A percentile compares a stretch with the other conserved stretches of the same genome.
Evolutionary conservation across 2,797 vertebrate genomes (phyloP).

Genomic region (Gambusia yucatana): DNA sequence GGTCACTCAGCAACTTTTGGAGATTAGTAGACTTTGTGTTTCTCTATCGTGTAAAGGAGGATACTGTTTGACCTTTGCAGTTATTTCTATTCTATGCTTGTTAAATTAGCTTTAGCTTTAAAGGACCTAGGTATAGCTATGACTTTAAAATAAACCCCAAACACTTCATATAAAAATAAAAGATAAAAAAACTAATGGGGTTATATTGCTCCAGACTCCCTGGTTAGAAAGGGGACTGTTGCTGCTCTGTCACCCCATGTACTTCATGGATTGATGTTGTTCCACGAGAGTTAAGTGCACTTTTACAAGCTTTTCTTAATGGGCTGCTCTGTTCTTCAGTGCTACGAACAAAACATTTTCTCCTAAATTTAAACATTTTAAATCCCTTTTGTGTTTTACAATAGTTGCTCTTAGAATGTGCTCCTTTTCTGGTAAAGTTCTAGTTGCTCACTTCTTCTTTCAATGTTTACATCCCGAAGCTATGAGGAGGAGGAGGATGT

Average conservation of each 20-base stretch:
- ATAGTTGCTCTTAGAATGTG: background rate
- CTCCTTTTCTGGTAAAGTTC: background rate
- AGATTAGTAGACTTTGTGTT: background rate
- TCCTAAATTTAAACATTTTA: background rate
- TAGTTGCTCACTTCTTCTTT: background rate
- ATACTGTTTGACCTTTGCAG: background rate
- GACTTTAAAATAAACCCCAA: background rate
- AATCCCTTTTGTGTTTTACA: background rate
- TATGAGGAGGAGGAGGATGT: background rate
- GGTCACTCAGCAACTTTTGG: background rate
- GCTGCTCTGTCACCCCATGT: background rate
- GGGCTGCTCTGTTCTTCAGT: background rate
- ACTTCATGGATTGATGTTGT: conserved; percentile 4
- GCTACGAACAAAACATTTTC: background rate
- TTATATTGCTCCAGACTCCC: background rate
- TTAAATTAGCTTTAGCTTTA: too few relatives aligned
- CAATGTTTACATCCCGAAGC: background rate
- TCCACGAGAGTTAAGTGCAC: conserved; percentile 8
- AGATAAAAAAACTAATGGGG: background rate
- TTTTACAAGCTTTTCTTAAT: conserved; percentile 4
- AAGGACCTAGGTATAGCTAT: background rate
- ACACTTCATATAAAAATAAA: background rate
- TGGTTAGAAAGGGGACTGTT: background rate
- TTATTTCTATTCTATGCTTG: background rate
- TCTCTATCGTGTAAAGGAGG: conserved; percentile 6